Conservation (phyloP, 2,113 vertebrate species). For the Dendrocopos noguchii region DNA sequence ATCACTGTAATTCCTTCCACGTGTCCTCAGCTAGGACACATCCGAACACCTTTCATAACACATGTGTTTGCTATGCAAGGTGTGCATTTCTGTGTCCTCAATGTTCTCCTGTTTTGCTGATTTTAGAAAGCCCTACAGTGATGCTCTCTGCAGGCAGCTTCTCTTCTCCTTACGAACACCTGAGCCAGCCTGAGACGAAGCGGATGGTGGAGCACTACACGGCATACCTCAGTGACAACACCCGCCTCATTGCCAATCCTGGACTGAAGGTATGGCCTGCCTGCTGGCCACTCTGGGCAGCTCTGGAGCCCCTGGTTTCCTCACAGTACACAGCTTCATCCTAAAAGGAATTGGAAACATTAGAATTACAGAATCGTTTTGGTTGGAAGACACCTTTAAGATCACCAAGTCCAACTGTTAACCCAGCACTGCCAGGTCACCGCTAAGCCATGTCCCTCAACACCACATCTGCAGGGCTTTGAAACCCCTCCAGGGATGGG, state of each 20-base stretch:
- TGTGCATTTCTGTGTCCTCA: rapidly evolving
- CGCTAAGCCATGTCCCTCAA: no score
- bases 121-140: conserved; percentile 93
- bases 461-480: no score
- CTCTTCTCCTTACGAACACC: conserved; percentile 96
- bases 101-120: neutral
- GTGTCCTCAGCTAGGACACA: neutral
- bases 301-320: neutral
- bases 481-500: no score
- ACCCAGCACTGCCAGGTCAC: no score
- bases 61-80: rapidly evolving
- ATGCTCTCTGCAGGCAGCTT: conserved; percentile 98
- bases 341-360: no score
- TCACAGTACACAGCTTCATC: neutral
- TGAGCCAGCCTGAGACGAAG: conserved; percentile 97
- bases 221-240: conserved; percentile 98
- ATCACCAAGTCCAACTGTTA: no score
- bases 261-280: conserved; percentile 87
- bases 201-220: conserved; percentile 99
- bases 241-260: conserved; percentile 95
- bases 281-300: neutral
- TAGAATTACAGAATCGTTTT: no score
- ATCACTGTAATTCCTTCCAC: neutral
- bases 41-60: rapidly evolving
- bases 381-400: no score